phyloP scores from a whole-genome alignment of 2,113 vertebrate genomes.

The Uropsilus gracilis region DNA sequence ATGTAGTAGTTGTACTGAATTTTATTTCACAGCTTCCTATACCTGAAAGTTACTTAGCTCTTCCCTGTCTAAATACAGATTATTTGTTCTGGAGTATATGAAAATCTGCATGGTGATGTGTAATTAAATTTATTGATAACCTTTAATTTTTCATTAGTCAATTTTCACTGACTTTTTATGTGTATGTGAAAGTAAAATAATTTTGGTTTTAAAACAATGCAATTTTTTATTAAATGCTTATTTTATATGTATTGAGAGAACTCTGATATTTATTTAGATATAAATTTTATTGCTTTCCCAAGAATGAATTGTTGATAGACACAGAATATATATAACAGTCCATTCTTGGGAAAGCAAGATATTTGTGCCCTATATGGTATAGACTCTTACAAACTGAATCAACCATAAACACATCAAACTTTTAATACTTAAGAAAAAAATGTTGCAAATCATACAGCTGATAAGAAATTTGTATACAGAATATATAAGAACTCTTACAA shows the following conservation, averaged over 20 bases:
- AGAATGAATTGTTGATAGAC: too few relatives aligned
- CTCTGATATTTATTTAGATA: slow-evolving; percentile 11
- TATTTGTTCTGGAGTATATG: neutral
- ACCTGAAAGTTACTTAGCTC: too few relatives aligned
- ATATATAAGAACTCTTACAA: too few relatives aligned
- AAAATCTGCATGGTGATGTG: neutral
- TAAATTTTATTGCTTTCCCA: slow-evolving; percentile 33
- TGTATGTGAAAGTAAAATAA: too few relatives aligned
- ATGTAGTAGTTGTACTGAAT: neutral
- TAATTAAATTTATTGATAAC: neutral
- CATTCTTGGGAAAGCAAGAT: too few relatives aligned
- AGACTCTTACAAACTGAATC: too few relatives aligned
- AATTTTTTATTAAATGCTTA: slow-evolving; percentile 35
- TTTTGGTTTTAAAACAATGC: slow-evolving; percentile 28
- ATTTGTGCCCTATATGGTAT: too few relatives aligned
- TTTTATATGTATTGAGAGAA: neutral
- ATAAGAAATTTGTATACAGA: too few relatives aligned
- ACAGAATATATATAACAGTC: too few relatives aligned
- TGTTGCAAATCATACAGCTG: too few relatives aligned
- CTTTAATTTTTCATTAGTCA: neutral
- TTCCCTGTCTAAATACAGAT: neutral
- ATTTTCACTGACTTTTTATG: slow-evolving; percentile 4
- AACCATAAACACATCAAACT: too few relatives aligned
- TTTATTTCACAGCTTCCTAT: neutral
- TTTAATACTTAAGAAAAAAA: too few relatives aligned